Conservation (phyloP, 2,113 vertebrate genomes). For the Rhabdornis inornatus region DNA sequence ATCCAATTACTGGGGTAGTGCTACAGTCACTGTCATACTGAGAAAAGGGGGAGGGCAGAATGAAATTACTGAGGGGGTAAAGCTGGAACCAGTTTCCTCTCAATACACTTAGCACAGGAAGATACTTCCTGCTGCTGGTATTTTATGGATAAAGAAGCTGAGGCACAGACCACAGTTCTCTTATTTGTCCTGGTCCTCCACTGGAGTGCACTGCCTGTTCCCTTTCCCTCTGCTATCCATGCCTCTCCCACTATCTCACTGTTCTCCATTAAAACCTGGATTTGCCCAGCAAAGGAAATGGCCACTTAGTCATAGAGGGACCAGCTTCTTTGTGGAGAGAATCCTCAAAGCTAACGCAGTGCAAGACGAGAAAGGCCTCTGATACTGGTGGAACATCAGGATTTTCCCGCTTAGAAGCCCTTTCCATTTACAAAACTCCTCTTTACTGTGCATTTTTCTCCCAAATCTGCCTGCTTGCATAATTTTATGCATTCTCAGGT, state of each 20-base stretch:
- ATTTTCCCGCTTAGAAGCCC: not conserved
- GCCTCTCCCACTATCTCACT: not conserved
- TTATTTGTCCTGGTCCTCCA: not conserved
- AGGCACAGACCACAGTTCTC: not conserved
- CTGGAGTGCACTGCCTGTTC: not conserved
- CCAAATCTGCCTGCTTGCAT: not conserved
- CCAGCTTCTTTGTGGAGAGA: not conserved
- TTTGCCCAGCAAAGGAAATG: not conserved
- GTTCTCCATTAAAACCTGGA: not conserved
- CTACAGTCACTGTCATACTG: not conserved
- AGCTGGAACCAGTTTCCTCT: slow-evolving; percentile 2
- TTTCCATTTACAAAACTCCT: not conserved
- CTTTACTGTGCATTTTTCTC: not conserved
- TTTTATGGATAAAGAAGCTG: not conserved
- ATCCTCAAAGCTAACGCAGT: not conserved
- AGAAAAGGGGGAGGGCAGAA: slow-evolving; percentile 6
- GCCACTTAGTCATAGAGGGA: not conserved
- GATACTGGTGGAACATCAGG: not conserved
- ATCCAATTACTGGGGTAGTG: slow-evolving; percentile 50
- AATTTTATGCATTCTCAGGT: not conserved
- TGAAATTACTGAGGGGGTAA: slow-evolving; percentile 29
- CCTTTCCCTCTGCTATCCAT: not conserved
- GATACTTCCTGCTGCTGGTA: not conserved
- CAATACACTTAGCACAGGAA: not conserved
- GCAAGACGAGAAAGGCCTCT: not conserved